phyloP scores from a whole-genome alignment of 2,888 invertebrate species.

The Hesperia comma region DNA sequence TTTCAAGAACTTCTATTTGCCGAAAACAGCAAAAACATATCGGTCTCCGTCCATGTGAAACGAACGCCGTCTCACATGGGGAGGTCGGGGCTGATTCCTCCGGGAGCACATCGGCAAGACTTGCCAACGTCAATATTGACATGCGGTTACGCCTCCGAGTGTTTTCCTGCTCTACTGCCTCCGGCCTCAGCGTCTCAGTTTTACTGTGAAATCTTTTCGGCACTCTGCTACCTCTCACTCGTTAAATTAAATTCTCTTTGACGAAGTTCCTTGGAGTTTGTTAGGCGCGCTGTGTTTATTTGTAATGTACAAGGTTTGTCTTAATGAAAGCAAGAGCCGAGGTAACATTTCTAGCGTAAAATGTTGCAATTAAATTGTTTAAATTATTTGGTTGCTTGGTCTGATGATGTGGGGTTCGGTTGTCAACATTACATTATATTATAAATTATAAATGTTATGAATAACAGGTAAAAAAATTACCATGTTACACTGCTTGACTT shows the following conservation, averaged over 20 bases:
- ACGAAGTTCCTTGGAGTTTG: conserved; percentile 19
- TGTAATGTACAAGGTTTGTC: conserved; percentile 22
- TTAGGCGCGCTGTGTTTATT: conserved; percentile 12
- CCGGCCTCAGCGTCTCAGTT: conserved; percentile 15
- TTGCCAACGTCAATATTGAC: conserved; percentile 21
- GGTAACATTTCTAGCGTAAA: background rate
- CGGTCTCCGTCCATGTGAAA: background rate
- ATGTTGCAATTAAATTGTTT: background rate
- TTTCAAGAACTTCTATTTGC: background rate
- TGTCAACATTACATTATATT: too few species aligned
- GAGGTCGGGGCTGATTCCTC: background rate
- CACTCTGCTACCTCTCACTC: conserved; percentile 15
- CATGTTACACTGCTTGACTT: too few species aligned
- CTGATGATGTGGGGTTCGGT: too few species aligned
- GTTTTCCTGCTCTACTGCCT: conserved; percentile 16
- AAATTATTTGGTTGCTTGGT: background rate
- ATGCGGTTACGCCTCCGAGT: conserved; percentile 24
- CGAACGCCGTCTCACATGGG: background rate
- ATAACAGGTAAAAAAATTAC: too few species aligned
- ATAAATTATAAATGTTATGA: too few species aligned
- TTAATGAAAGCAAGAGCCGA: conserved; percentile 17
- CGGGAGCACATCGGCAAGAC: conserved; percentile 4
- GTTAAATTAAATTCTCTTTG: conserved; percentile 30
- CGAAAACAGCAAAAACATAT: background rate
- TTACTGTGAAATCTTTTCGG: conserved; percentile 16